phyloP scores from a whole-genome alignment of 2,797 vertebrate species.

The Salmo trutta region DNA sequence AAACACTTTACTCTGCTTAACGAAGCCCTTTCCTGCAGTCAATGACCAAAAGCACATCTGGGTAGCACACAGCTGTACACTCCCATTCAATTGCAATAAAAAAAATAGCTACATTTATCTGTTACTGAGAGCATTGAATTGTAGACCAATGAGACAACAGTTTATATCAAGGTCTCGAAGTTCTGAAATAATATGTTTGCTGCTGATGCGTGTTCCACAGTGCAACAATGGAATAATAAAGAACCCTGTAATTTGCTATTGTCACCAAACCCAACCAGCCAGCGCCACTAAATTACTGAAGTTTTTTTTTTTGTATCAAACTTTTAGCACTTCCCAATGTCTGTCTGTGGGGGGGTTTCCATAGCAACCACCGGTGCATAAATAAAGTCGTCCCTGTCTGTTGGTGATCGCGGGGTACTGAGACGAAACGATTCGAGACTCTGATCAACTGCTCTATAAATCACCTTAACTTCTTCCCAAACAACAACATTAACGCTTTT shows the following conservation, averaged over 20 bases:
- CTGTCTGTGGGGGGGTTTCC: background rate
- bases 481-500: background rate
- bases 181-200: background rate
- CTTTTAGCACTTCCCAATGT: background rate
- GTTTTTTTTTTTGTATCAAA: background rate
- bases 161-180: too few relatives aligned
- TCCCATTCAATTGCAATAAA: too few relatives aligned
- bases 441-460: background rate
- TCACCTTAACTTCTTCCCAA: background rate
- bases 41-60: too few relatives aligned
- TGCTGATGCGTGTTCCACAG: background rate
- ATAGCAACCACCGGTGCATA: background rate
- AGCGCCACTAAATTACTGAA: background rate
- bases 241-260: background rate
- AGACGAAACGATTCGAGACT: background rate
- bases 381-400: background rate
- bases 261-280: background rate
- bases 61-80: too few relatives aligned
- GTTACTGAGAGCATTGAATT: too few relatives aligned
- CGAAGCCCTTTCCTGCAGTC: too few relatives aligned
- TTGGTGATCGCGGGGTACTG: background rate
- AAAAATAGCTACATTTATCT: too few relatives aligned
- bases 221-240: background rate
- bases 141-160: too few relatives aligned
- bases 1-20: too few relatives aligned